Evolutionary conservation across 2,797 vertebrate species (phyloP).

Genomic region (Eidolon dupreanum): DNA sequence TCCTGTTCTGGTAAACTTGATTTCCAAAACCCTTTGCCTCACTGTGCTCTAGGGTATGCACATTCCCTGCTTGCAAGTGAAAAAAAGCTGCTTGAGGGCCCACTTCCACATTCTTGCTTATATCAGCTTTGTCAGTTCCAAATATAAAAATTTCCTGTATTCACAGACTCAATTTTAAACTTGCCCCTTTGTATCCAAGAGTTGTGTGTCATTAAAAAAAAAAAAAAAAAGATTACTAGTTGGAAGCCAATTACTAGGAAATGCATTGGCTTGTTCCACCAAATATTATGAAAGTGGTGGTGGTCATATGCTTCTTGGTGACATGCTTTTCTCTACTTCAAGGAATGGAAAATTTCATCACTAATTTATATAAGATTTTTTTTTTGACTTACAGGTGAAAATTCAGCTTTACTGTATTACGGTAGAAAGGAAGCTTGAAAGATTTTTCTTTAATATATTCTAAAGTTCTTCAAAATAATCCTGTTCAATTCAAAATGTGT

Average conservation of each 20-base stretch:
- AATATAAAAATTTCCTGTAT: not conserved
- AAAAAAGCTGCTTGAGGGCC: not conserved
- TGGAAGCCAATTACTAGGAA: not conserved
- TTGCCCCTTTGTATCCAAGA: not conserved
- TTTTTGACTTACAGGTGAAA: conserved; percentile 15
- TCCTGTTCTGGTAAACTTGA: not conserved
- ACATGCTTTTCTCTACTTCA: not conserved
- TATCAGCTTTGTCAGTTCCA: not conserved
- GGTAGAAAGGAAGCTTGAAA: conserved; percentile 15
- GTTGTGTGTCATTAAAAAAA: not conserved
- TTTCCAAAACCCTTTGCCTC: not conserved
- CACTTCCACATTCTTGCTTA: not conserved
- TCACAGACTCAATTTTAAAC: not conserved
- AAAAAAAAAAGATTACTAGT: not conserved
- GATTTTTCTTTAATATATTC: not conserved
- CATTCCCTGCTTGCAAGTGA: not conserved
- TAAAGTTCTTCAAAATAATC: conserved; percentile 48
- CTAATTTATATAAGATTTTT: not conserved
- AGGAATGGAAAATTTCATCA: not conserved
- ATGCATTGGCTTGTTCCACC: not conserved
- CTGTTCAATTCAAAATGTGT: conserved; percentile 19
- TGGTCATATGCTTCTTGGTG: not conserved
- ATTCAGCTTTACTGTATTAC: not conserved
- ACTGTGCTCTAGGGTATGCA: not conserved
- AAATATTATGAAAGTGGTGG: not conserved